Evolutionary conservation across 2,113 vertebrate species (phyloP), one percentile per base, ranked within the genome.

Genomic region (Clinocottus analis): DNA sequence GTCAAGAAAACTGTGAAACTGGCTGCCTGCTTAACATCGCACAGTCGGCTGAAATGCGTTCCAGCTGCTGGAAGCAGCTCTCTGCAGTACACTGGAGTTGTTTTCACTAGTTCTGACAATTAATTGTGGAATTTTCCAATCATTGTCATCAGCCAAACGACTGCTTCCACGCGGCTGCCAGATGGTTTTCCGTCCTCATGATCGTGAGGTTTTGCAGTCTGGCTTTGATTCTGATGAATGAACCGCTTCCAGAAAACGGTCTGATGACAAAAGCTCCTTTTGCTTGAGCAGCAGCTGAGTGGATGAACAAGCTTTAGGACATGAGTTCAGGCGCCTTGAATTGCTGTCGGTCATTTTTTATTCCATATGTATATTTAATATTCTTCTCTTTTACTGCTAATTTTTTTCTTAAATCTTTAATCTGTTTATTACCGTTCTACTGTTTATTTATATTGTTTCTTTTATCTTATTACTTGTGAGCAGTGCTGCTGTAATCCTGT

Each of bases 1-100:
- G 19, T n/a, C 10, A n/a, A 53, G 51, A 23, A 53, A 53, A 53
- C 51, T 23, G 17, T 8, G 8, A 47, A 47, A 47, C 19, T 47
- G 45, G 9, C n/a, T 65, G 16, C 12, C 5, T 14, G 61, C 29
- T 56, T 25, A 13, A 17, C 72, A 64, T 69, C 19, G 47, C n/a
- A 19, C 27, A 75, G 29, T 55, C 37, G 39, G 23, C 35, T 19
- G 2, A 58, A 39, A 71, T 67, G 17, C 61, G 65, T 75, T 56
- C 82, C 77, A 80, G 67, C 76, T 45, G 72, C 75, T 41, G 35
- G 51, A 70, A 60, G 2, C 59, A 58, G 25, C 68, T 61, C 56
- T 35, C 56, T 61, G 56, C 27, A 56, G 23, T 33, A 3, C 9
- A 35, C 70, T 37, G 58, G 13, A 1, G 29, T 13, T 58, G 53